These are phyloP conservation scores for Brachyptera putata DNA, from an alignment of 2,888 invertebrate species.

Conservation along the genomic window DNA sequence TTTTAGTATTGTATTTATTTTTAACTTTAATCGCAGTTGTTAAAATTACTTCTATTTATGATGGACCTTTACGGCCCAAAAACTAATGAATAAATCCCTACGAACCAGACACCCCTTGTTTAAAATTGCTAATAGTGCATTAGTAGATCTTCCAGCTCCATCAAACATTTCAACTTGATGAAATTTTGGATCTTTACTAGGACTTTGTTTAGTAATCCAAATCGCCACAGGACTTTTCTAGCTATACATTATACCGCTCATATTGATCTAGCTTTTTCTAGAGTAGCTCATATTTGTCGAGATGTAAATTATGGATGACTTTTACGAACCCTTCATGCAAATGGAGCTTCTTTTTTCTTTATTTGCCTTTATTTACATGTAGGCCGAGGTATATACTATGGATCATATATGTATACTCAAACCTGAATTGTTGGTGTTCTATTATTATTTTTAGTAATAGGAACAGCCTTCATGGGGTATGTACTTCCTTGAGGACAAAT, in stretches of 20 bases:
- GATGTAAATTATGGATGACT: constrained; percentile 67
- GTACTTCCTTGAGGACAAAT: constrained; percentile 68
- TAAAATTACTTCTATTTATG: constrained; percentile 56
- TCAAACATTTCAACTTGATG: too few relatives aligned
- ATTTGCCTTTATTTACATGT: constrained; percentile 65
- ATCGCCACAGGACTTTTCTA: constrained; percentile 64
- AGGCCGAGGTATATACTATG: constrained; percentile 59
- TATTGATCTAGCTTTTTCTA: constrained; percentile 60
- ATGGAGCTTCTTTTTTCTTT: constrained; percentile 70
- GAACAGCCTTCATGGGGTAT: constrained; percentile 72
- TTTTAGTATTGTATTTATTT: constrained; percentile 58
- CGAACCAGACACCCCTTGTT: too few relatives aligned
- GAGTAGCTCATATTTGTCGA: constrained; percentile 63
- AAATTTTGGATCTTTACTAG: constrained; percentile 66
- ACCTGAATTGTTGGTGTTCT: constrained; percentile 63
- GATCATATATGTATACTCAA: constrained; percentile 47
- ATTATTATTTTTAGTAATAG: constrained; percentile 64
- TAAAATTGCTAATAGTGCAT: too few relatives aligned
- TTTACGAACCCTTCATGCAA: constrained; percentile 62
- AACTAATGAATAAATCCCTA: constrained; percentile 37
- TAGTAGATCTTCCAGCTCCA: too few relatives aligned
- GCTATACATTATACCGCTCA: constrained; percentile 65
- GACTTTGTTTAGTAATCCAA: constrained; percentile 60
- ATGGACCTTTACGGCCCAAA: constrained; percentile 49
- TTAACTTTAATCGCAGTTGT: constrained; percentile 55